Evolutionary conservation across 2,888 invertebrate genomes (phyloP).

Genomic region (Cheilosia vernalis): DNA sequence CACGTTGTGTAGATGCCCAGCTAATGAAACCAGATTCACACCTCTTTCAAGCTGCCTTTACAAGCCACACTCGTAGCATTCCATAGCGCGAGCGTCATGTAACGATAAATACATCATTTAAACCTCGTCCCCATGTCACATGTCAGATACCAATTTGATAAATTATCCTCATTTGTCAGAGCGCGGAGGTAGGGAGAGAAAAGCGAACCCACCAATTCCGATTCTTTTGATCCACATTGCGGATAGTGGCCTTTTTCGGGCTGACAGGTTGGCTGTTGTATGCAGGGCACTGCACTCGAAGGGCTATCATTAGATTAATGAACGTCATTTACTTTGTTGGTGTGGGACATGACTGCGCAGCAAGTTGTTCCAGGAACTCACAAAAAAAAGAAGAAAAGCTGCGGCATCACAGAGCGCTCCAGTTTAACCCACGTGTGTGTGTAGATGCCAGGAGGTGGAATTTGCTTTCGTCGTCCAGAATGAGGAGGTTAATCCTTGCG

Average conservation of each 20-base stretch:
- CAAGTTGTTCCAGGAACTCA: constrained; percentile 56
- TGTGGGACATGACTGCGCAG: constrained; percentile 66
- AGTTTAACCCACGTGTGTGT: constrained; percentile 38
- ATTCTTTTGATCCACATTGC: constrained; percentile 70
- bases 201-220: constrained; percentile 53
- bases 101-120: constrained; percentile 75
- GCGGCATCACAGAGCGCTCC: constrained; percentile 37
- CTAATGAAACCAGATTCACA: constrained; percentile 75
- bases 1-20: constrained; percentile 24
- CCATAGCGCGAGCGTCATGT: constrained; percentile 41
- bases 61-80: constrained; percentile 1
- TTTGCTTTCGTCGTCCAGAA: constrained; percentile 17
- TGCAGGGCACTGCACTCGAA: constrained; percentile 46
- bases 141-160: constrained; percentile 75
- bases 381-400: constrained; percentile 12
- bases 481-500: constrained; percentile 66
- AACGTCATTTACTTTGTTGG: constrained; percentile 72
- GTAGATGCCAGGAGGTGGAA: constrained; percentile 12
- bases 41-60: constrained; percentile 50
- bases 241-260: constrained; percentile 58
- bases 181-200: constrained; percentile 13
- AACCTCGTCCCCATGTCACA: constrained; percentile 74
- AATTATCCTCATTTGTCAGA: constrained; percentile 73
- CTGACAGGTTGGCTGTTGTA: constrained; percentile 62
- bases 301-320: constrained; percentile 75